Evolutionary conservation across 2,797 vertebrate genomes (phyloP).

Genomic region (Megaceryle alcyon): DNA sequence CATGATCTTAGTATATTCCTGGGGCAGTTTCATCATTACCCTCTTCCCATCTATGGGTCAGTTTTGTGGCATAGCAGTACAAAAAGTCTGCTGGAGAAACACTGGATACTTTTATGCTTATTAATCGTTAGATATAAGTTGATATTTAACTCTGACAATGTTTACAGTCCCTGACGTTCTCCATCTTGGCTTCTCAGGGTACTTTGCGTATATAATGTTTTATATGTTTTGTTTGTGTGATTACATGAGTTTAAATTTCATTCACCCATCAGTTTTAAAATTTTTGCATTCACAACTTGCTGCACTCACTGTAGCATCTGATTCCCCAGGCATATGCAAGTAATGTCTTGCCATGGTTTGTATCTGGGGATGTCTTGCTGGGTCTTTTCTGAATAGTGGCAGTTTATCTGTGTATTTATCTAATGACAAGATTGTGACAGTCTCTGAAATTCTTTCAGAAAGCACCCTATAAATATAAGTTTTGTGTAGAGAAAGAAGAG

Average conservation of each 20-base stretch:
- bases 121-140: neutral
- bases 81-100: neutral
- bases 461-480: neutral
- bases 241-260: neutral
- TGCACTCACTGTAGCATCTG: neutral
- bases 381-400: neutral
- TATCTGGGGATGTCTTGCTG: accelerated
- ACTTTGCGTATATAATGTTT: neutral
- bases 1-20: neutral
- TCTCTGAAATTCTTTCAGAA: neutral
- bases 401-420: neutral
- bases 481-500: accelerated
- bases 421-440: neutral
- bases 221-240: neutral
- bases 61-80: neutral
- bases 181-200: neutral
- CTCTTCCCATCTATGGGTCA: neutral
- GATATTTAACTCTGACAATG: neutral
- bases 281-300: neutral
- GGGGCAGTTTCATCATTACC: neutral
- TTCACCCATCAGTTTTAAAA: neutral
- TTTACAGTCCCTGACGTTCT: neutral
- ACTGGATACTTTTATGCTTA: neutral
- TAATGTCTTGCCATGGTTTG: neutral
- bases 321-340: neutral